These are phyloP conservation scores for Prochilodus magdalenae DNA, from an alignment of 2,113 vertebrate species.

Conservation along the genomic window DNA sequence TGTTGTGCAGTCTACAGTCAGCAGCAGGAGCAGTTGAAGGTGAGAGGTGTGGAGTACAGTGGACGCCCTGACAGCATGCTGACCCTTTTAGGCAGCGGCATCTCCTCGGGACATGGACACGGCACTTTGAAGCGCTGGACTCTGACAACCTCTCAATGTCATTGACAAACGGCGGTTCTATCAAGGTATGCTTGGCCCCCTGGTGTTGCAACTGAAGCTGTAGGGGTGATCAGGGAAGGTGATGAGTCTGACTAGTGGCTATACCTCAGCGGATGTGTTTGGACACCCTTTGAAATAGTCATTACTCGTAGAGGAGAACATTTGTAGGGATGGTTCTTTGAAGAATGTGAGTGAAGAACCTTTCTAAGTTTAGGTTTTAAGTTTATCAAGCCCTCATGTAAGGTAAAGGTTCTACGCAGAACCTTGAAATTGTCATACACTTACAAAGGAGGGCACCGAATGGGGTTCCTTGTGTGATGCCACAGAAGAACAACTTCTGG, in stretches of 20 bases:
- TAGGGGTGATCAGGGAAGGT: neutral
- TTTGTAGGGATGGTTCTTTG: too few relatives aligned
- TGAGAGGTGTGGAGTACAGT: neutral
- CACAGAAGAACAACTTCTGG: too few relatives aligned
- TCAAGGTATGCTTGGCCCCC: constrained; percentile 45
- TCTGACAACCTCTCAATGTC: constrained; percentile 61
- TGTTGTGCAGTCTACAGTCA: constrained; percentile 40
- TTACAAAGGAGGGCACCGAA: too few relatives aligned
- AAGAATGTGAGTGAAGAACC: too few relatives aligned
- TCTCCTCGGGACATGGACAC: constrained; percentile 22
- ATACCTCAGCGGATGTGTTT: neutral
- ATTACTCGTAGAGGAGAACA: too few relatives aligned
- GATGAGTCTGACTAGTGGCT: neutral
- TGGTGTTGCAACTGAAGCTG: constrained; percentile 2
- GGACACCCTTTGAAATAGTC: too few relatives aligned
- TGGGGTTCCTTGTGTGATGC: too few relatives aligned
- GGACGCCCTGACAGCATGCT: constrained; percentile 33
- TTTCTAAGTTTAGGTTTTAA: too few relatives aligned
- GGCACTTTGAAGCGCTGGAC: constrained; percentile 7
- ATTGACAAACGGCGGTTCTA: constrained; percentile 48
- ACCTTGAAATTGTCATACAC: too few relatives aligned
- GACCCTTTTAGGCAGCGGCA: neutral
- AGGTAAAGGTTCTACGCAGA: too few relatives aligned
- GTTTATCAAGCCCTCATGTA: too few relatives aligned
- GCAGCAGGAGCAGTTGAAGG: neutral